Evolutionary conservation across 2,888 invertebrate species (phyloP), one percentile per base, ranked within the genome.

Genomic region (Iselma pallidipennis): DNA sequence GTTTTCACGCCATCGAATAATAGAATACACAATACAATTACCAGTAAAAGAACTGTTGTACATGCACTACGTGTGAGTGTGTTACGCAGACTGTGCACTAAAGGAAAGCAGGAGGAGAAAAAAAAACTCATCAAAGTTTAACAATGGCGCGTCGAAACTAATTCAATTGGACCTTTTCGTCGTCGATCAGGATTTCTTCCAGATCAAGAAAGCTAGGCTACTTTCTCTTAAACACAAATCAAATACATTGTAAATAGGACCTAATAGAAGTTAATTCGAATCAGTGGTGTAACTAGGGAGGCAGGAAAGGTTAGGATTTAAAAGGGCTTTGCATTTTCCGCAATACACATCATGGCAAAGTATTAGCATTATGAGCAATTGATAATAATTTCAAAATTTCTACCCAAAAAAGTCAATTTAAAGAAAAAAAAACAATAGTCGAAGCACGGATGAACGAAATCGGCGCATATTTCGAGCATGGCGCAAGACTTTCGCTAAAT

Each of bases 1-100:
- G 55, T 49, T 55, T 52, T 56, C 55, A 29, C 51, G 33, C 16
- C 37, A 37, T 16, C 37, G 16, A 37, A 59, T 49, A 55, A 59
- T 56, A 16, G 55, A 37, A 37, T 16, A 37, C 50, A 51, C 48
- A 50, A 60, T 37, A 25, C 56, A 48, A 26, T 50, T 50, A 50
- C 50, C 25, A 10, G 50, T 23, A 50, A 50, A 50, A 50, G 50
- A 26, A 50, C 50, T 26, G n/a, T n/a, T n/a, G n/a, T n/a, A 28
- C 37, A 50, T 29, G 50, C 12, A n/a, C n/a, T n/a, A n/a, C 50
- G 50, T 50, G 10, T 25, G 28, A 23, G 28, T 26, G 14, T 16
- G 29, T 19, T 37, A 7, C 16, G 37, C 6, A 16, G 37, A 37
- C 16, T 37, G 16, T 37, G 37, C 16, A 16, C 7, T 16, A 16